phyloP scores from a whole-genome alignment of 2,113 vertebrate species.

The Odobenus rosmarus region DNA sequence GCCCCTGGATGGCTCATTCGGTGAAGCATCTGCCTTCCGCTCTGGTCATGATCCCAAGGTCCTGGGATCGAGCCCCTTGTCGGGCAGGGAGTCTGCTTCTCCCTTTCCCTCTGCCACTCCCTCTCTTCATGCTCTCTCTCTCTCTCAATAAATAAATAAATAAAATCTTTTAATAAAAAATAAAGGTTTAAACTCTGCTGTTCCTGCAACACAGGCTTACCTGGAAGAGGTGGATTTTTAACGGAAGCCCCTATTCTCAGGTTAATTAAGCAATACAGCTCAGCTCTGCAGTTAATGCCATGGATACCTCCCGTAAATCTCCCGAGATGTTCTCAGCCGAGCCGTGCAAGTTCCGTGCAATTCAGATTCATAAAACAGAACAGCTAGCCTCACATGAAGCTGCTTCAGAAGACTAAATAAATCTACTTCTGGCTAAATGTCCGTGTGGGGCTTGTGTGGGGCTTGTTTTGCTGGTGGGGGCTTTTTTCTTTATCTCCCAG shows the following conservation, averaged over 20 bases:
- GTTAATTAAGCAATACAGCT: background rate
- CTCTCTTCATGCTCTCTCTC: background rate
- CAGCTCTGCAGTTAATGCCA: conserved; percentile 23
- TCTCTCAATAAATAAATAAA: background rate
- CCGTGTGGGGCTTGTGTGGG: background rate
- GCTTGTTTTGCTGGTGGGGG: background rate
- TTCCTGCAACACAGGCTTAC: background rate
- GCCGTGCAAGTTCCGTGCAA: background rate
- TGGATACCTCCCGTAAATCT: background rate
- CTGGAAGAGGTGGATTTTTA: background rate
- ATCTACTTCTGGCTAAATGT: background rate
- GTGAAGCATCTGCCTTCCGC: no score
- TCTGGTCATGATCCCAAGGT: background rate
- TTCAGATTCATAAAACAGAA: conserved; percentile 57
- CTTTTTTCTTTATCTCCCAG: background rate
- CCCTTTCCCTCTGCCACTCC: background rate
- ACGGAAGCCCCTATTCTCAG: background rate
- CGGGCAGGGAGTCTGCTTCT: background rate
- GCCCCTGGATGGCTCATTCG: no score
- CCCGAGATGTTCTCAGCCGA: background rate
- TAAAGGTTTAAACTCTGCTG: background rate
- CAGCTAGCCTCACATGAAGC: background rate
- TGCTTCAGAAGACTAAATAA: background rate
- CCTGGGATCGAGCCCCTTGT: background rate
- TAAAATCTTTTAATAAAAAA: background rate